Conservation (phyloP, 2,113 vertebrate species). For the Spea multiplicata region DNA sequence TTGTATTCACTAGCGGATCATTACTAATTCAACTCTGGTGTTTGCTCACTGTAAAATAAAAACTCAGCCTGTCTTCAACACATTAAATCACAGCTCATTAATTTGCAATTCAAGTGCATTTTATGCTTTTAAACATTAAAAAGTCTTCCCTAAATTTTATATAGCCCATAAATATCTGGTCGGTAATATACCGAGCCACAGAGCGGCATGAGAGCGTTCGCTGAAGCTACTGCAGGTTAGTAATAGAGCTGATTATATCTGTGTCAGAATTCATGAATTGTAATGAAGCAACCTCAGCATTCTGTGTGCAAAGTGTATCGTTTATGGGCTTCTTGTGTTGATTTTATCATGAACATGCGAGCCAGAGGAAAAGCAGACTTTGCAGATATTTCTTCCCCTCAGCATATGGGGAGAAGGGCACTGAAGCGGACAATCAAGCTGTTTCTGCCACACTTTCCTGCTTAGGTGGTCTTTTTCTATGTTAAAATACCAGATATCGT, state of each 20-base stretch:
- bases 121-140: constrained; percentile 46
- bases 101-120: constrained; percentile 21
- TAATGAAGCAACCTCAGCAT: constrained; percentile 34
- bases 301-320: constrained; percentile 26
- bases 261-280: constrained; percentile 42
- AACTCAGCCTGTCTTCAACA: background rate
- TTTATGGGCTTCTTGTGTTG: constrained; percentile 31
- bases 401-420: constrained; percentile 11
- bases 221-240: constrained; percentile 16
- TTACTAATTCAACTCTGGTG: constrained; percentile 20
- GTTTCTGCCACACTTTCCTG: background rate
- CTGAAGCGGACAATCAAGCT: background rate
- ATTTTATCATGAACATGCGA: constrained; percentile 42
- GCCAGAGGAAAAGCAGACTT: constrained; percentile 17
- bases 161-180: background rate
- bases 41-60: constrained; percentile 27
- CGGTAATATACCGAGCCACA: constrained; percentile 27
- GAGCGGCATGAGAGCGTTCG: background rate
- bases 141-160: constrained; percentile 41
- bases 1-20: background rate
- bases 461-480: constrained; percentile 3
- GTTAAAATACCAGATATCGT: background rate
- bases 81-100: constrained; percentile 28
- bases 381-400: constrained; percentile 23
- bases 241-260: constrained; percentile 23